These are phyloP conservation scores for Myotis myotis DNA, from an alignment of 2,797 vertebrate species.

Conservation along the genomic window DNA sequence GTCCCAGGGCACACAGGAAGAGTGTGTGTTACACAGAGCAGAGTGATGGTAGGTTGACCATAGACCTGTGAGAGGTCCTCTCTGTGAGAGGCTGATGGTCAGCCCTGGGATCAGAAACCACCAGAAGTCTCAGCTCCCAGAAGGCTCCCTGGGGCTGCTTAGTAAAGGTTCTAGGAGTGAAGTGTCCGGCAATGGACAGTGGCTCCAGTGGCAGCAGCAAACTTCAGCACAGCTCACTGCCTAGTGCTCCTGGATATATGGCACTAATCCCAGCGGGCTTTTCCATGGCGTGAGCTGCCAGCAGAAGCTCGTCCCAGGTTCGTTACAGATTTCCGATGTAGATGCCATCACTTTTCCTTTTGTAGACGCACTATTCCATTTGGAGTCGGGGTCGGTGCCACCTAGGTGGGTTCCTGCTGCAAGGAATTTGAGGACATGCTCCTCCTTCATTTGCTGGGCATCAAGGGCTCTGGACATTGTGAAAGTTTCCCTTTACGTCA, in stretches of 20 bases:
- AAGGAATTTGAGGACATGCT: background rate
- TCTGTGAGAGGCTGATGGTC: background rate
- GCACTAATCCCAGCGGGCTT: background rate
- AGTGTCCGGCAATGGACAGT: background rate
- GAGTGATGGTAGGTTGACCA: background rate
- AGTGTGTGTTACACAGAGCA: background rate
- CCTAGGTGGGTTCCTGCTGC: background rate
- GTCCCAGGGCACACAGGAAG: background rate
- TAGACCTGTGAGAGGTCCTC: background rate
- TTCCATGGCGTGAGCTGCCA: background rate
- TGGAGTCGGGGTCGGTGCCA: background rate
- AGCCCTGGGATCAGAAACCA: background rate
- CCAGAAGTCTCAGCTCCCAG: background rate
- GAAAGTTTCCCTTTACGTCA: background rate
- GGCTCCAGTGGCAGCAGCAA: background rate
- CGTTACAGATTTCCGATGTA: background rate
- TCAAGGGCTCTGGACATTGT: background rate
- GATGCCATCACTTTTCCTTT: background rate
- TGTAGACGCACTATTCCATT: background rate
- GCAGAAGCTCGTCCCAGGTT: background rate
- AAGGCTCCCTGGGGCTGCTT: background rate
- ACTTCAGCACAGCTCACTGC: background rate
- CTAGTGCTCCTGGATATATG: background rate
- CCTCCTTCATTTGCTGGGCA: background rate
- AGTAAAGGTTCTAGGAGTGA: background rate